Percentiles rank a stretch among this genome's conserved stretches.
Conservation (phyloP, 2,888 invertebrate genomes). For the Nomada fucata region DNA sequence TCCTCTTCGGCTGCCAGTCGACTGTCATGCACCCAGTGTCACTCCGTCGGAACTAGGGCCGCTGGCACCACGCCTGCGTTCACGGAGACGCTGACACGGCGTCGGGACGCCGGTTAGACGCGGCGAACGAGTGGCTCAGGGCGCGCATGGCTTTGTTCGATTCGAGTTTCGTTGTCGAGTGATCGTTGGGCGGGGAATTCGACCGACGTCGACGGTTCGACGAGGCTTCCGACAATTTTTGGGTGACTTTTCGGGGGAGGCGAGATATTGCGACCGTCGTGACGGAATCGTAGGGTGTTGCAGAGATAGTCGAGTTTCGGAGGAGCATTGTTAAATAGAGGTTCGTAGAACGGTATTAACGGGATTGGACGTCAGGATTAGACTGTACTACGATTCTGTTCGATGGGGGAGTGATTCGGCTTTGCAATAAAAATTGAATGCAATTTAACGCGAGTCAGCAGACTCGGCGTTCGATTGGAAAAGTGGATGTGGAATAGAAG, state of each 20-base stretch:
- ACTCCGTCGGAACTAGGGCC: slow-evolving; percentile 65
- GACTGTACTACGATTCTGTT: too few species aligned
- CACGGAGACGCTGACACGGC: slow-evolving; percentile 38
- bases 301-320: not conserved
- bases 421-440: too few species aligned
- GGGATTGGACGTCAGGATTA: too few species aligned
- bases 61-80: slow-evolving; percentile 72
- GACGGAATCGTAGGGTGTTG: too few species aligned
- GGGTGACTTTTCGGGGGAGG: not conserved
- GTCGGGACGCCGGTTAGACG: slow-evolving; percentile 54
- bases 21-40: slow-evolving; percentile 80
- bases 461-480: too few species aligned
- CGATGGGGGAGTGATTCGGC: too few species aligned
- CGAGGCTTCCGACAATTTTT: not conserved
- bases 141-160: slow-evolving; percentile 55
- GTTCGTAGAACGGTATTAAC: too few species aligned
- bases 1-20: slow-evolving; percentile 75
- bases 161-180: slow-evolving; percentile 3
- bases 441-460: too few species aligned
- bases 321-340: too few species aligned
- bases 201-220: not conserved
- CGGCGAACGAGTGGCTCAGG: slow-evolving; percentile 29
- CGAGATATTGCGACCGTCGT: too few species aligned
- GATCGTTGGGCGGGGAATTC: slow-evolving; percentile 24
- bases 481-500: too few species aligned